Evolutionary conservation across 2,888 invertebrate species (phyloP), one percentile per base, ranked within the genome.

Genomic region (Eupithecia abbreviata): DNA sequence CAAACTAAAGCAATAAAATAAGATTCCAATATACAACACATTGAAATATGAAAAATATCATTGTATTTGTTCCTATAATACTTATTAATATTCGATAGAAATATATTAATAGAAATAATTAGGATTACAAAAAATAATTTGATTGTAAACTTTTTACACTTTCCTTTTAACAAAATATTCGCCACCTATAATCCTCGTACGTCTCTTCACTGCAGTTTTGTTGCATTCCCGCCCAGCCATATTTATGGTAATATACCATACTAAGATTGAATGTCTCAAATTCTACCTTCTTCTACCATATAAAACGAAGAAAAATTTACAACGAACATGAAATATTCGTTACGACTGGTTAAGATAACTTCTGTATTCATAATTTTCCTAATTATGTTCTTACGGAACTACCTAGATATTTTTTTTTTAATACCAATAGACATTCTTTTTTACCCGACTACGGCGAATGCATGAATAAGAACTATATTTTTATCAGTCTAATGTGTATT

Each of bases 11-110:
- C 55, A 66, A 65, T 69, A 73, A 65, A 72, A 72, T 30, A 68
- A 72, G 15, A 71, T 55, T 12, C 65, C 7, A 73, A 49, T 73
- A 72, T 69, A 76, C 72, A 76, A 68, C 68, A 58, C 42, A 68
- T 51, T 18, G 43, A 43, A 55, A 70, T 66, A 70, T 4, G 69
- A 15, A 13, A 68, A 76, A 72, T 2, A n/a, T 65, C 41, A 55
- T 30, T 66, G n/a, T 9, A 41, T 30, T 73, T 76, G 71, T 73
- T 71, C 66, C 13, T 30, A 15, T 66, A 49, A 58, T 15, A n/a
- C 18, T 6, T 67, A 55, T n/a, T 43, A 12, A 68, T 10, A 5
- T 65, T 42, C 68, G 49, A 51, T n/a, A 15, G 49, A n/a, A n/a
- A n/a, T n/a, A n/a, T n/a, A n/a, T n/a, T n/a, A n/a, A n/a, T n/a